phyloP scores from a whole-genome alignment of 2,113 vertebrate genomes.

The Carollia perspicillata region DNA sequence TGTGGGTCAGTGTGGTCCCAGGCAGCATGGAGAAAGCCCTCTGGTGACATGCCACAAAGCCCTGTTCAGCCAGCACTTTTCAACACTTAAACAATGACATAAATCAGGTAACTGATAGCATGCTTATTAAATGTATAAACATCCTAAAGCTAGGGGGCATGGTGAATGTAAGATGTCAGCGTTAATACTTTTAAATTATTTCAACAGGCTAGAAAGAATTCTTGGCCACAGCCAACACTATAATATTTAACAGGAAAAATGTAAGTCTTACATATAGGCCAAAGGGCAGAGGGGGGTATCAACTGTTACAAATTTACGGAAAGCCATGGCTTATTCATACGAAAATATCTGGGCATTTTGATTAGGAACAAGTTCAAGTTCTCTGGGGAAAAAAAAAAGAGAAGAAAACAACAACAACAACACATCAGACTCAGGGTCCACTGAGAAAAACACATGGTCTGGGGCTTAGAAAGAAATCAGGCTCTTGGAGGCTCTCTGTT shows the following conservation, averaged over 20 bases:
- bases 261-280: not conserved
- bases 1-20: not conserved
- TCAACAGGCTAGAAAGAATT: conserved; percentile 6
- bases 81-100: not conserved
- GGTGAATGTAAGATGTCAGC: not conserved
- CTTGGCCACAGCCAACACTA: not conserved
- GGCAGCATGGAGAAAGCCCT: not conserved
- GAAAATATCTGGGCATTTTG: not conserved
- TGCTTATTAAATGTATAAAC: not conserved
- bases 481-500: not conserved
- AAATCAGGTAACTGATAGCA: not conserved
- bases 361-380: not conserved
- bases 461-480: not conserved
- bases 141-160: not conserved
- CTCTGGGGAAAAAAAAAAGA: not conserved
- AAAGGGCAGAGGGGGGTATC: not conserved
- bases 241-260: conserved; percentile 16
- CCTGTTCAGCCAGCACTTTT: not conserved
- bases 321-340: not conserved
- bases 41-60: not conserved
- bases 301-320: not conserved
- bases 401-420: not conserved
- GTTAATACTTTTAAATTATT: not conserved
- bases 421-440: not conserved
- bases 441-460: not conserved